Conservation (phyloP, 2,888 invertebrate genomes). For the Drosophila mulleri region DNA sequence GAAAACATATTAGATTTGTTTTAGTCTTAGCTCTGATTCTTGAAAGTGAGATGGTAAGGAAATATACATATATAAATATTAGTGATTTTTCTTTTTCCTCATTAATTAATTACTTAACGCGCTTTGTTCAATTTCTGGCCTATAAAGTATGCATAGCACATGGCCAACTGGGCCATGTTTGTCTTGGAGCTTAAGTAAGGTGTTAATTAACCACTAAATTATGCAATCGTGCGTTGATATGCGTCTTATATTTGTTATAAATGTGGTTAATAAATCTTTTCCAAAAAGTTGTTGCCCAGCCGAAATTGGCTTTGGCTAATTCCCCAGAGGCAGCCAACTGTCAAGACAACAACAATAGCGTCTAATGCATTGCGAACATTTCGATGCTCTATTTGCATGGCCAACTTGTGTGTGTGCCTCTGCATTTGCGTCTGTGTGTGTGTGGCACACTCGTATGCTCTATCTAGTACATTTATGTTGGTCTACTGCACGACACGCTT, state of each 20-base stretch:
- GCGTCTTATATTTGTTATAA: slow-evolving; percentile 5
- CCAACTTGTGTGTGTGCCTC: slow-evolving; percentile 9
- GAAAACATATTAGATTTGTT: not conserved
- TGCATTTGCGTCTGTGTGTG: not conserved
- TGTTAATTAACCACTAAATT: slow-evolving; percentile 37
- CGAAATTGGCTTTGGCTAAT: slow-evolving; percentile 12
- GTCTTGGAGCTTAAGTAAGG: slow-evolving; percentile 19
- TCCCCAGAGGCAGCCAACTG: slow-evolving; percentile 7
- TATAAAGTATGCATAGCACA: not conserved
- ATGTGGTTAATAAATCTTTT: not conserved
- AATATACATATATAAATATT: too few relatives aligned
- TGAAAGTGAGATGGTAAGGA: too few relatives aligned
- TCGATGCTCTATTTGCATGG: slow-evolving; percentile 58
- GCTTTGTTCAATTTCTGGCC: not conserved
- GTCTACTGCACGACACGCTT: slow-evolving; percentile 23
- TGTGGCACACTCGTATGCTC: slow-evolving; percentile 11
- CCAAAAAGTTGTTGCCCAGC: not conserved
- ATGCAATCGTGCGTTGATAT: slow-evolving; percentile 27
- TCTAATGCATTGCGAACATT: slow-evolving; percentile 48
- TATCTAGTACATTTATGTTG: slow-evolving; percentile 10
- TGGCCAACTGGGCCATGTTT: slow-evolving; percentile 6
- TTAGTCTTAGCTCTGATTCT: not conserved
- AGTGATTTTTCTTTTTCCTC: too few relatives aligned
- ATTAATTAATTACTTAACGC: too few relatives aligned
- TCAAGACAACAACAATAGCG: slow-evolving; percentile 15